These are phyloP conservation scores for Psylliodes chrysocephalus DNA, from an alignment of 2,888 invertebrate genomes.

Conservation along the genomic window DNA sequence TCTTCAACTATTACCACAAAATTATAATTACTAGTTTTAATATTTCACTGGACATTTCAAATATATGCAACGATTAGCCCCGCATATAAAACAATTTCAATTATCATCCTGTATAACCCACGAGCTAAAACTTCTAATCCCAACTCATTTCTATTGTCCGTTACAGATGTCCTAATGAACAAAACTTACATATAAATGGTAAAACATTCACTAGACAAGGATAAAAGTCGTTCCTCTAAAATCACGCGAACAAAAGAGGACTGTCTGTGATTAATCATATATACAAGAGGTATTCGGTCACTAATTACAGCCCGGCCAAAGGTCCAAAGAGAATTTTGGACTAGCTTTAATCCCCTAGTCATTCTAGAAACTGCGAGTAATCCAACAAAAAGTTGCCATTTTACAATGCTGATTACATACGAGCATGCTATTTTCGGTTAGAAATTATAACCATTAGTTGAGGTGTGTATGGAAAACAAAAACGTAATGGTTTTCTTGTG, in stretches of 20 bases:
- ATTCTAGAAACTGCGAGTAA: slow-evolving; percentile 33
- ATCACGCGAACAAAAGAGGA: slow-evolving; percentile 38
- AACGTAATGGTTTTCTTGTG: slow-evolving; percentile 44
- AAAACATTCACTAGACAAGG: slow-evolving; percentile 28
- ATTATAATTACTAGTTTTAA: too few species aligned
- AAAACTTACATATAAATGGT: slow-evolving; percentile 34
- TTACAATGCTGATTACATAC: slow-evolving; percentile 43
- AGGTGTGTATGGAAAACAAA: slow-evolving; percentile 40
- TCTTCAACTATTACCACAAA: too few species aligned
- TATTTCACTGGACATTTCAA: too few species aligned
- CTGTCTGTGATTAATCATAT: slow-evolving; percentile 48
- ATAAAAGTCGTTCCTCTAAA: slow-evolving; percentile 42
- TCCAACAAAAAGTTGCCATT: slow-evolving; percentile 42
- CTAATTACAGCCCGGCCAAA: slow-evolving; percentile 41
- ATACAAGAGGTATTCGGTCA: slow-evolving; percentile 43
- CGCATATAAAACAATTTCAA: too few species aligned
- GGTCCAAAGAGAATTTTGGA: slow-evolving; percentile 45
- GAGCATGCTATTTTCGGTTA: slow-evolving; percentile 37
- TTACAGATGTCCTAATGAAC: slow-evolving; percentile 42
- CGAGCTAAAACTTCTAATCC: background rate
- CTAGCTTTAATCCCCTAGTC: slow-evolving; percentile 35
- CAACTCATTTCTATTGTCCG: slow-evolving; percentile 30
- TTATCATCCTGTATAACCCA: too few species aligned
- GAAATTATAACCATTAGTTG: slow-evolving; percentile 42
- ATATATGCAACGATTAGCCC: too few species aligned